Evolutionary conservation across 2,888 invertebrate genomes (phyloP), one percentile per base, ranked within the genome.

Genomic region (Ceriagrion tenellum): DNA sequence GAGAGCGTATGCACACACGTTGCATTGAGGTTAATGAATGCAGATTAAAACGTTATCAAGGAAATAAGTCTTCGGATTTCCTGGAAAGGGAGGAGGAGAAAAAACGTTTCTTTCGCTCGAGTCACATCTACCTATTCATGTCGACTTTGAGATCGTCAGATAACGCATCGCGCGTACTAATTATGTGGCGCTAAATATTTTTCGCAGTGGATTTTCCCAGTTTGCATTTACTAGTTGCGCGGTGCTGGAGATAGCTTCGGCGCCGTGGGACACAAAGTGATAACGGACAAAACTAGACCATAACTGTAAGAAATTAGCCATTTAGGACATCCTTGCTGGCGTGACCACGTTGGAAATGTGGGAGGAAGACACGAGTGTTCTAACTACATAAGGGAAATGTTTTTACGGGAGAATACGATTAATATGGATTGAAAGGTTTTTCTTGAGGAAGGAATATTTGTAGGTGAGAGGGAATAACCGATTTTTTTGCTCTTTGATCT

Each of bases 21-120:
- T 18, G 81, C 81, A 81, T 81, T n/a, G 30, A 35, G 81, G 81
- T 81, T 81, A 81, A 81, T 81, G 81, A 81, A 81, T 81, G 81
- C 81, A 81, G 81, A 81, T 81, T 81, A 81, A 81, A 35, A 35
- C 81, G 13, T 81, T 81, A 81, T 81, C 30, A 35, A 81, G 35
- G 81, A 18, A 81, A 81, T 81, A 35, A 81, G 81, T 81, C 81
- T 81, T 81, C 30, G 16, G 30, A 35, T 30, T 81, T 81, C 35
- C 30, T 16, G 81, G 81, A 81, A 81, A 35, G 30, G 69, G n/a
- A 69, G 69, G 6, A 69, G 59, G 12, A 56, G 56, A 56, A 16
- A 59, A 69, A n/a, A n/a, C 16, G 69, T 81, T 81, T 81, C 81
- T 81, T 81, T 81, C 13, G 35, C 35, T 81, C 35, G 35, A 47